These are phyloP conservation scores for Microcebus griseorufus DNA, from an alignment of 2,113 vertebrate species.

Conservation along the genomic window DNA sequence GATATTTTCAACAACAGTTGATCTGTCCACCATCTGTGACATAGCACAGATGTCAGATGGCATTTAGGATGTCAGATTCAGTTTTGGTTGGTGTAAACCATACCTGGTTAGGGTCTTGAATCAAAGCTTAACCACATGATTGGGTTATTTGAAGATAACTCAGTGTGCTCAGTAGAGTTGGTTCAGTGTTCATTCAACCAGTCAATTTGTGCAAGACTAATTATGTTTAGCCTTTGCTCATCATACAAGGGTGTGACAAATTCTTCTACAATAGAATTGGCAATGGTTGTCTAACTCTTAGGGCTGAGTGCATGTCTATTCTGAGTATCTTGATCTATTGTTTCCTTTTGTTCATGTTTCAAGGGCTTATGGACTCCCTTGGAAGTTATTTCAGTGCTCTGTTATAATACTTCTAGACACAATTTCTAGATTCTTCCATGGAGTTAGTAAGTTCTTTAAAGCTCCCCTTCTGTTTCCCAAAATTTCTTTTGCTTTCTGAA, in stretches of 20 bases:
- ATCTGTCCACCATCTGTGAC: background rate
- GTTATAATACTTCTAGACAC: background rate
- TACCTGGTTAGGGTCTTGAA: background rate
- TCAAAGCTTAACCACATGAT: background rate
- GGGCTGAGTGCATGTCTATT: background rate
- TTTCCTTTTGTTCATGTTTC: background rate
- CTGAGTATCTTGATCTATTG: background rate
- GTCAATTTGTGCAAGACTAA: background rate
- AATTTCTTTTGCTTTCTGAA: conserved; percentile 10
- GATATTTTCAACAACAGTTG: background rate
- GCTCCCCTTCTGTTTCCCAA: background rate
- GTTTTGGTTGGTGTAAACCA: background rate
- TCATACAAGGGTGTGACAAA: background rate
- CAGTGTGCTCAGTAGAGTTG: background rate
- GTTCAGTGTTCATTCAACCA: background rate
- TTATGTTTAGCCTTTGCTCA: background rate
- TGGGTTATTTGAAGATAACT: background rate
- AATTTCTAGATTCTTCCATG: background rate
- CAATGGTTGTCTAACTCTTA: background rate
- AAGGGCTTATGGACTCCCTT: background rate
- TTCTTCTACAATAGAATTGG: background rate
- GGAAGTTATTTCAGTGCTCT: background rate
- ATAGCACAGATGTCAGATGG: background rate
- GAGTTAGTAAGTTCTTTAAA: conserved; percentile 1
- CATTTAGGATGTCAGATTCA: background rate